phyloP scores from a whole-genome alignment of 1,140 invertebrate genomes.

The Ips typographus region DNA sequence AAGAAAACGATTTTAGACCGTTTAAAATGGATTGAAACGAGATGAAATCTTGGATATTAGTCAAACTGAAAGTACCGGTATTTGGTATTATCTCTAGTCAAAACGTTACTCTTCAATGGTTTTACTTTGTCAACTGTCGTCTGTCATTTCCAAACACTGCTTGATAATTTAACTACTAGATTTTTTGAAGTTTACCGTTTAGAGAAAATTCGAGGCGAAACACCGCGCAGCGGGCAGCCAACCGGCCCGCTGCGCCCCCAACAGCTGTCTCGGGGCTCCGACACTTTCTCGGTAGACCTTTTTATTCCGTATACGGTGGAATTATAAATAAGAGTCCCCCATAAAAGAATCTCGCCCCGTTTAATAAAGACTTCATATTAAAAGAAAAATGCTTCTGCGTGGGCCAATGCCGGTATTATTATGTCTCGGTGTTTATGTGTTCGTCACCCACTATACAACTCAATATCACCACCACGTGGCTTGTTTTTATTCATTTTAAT shows the following conservation, averaged over 20 bases:
- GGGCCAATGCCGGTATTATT: conserved; percentile 6
- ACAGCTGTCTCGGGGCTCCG: conserved; percentile 15
- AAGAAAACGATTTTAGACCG: neutral
- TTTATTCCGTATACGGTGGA: conserved; percentile 22
- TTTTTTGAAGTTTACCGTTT: too few species aligned
- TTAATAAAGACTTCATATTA: conserved; percentile 30
- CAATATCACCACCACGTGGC: neutral
- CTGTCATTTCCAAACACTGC: too few species aligned
- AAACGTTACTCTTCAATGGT: too few species aligned
- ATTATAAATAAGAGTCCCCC: conserved; percentile 23
- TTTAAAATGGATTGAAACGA: too few species aligned
- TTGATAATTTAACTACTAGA: too few species aligned
- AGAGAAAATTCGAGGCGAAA: conserved; percentile 21
- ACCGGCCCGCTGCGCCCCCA: conserved; percentile 16
- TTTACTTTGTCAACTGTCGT: too few species aligned
- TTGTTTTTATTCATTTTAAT: too few species aligned
- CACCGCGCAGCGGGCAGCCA: conserved; percentile 16
- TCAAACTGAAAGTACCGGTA: too few species aligned
- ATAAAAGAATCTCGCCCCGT: conserved; percentile 19
- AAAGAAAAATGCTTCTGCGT: conserved; percentile 21
- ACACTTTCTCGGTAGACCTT: conserved; percentile 26
- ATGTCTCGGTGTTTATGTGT: conserved; percentile 22
- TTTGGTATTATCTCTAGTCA: too few species aligned
- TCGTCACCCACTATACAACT: conserved; percentile 20
- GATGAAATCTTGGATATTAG: too few species aligned